phyloP scores from a whole-genome alignment of 1,140 invertebrate species.

The Tetranychus cinnabarinus region DNA sequence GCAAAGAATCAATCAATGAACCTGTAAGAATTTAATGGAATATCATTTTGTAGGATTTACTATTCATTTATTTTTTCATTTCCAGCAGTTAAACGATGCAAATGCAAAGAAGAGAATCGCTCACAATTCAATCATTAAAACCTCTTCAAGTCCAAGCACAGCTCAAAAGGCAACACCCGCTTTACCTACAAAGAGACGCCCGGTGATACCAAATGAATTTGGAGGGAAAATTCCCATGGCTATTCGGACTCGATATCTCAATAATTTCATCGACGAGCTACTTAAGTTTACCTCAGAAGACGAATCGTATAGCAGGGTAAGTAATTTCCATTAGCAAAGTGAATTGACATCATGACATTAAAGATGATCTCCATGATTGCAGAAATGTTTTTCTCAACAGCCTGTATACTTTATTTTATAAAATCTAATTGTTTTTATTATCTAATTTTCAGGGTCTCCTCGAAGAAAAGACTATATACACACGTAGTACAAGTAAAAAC shows the following conservation, averaged over 20 bases:
- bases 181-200: constrained; percentile 31
- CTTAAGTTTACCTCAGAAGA: constrained; percentile 42
- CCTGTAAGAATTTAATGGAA: no score
- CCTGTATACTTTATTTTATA: no score
- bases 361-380: no score
- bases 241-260: constrained; percentile 56
- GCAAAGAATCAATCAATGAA: no score
- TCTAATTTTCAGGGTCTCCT: constrained; percentile 17
- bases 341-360: not conserved
- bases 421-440: no score
- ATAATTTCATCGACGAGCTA: constrained; percentile 63
- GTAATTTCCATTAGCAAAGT: not conserved
- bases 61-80: not conserved
- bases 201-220: constrained; percentile 33
- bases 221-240: constrained; percentile 57
- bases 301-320: constrained; percentile 42
- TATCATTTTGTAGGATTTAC: not conserved
- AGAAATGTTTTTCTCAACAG: no score
- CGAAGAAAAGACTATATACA: constrained; percentile 51
- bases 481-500: constrained; percentile 43
- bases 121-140: constrained; percentile 13
- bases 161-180: constrained; percentile 22
- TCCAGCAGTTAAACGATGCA: not conserved
- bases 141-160: not conserved
- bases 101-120: constrained; percentile 15